phyloP scores from a whole-genome alignment of 2,797 vertebrate species.

The Salarias fasciatus region DNA sequence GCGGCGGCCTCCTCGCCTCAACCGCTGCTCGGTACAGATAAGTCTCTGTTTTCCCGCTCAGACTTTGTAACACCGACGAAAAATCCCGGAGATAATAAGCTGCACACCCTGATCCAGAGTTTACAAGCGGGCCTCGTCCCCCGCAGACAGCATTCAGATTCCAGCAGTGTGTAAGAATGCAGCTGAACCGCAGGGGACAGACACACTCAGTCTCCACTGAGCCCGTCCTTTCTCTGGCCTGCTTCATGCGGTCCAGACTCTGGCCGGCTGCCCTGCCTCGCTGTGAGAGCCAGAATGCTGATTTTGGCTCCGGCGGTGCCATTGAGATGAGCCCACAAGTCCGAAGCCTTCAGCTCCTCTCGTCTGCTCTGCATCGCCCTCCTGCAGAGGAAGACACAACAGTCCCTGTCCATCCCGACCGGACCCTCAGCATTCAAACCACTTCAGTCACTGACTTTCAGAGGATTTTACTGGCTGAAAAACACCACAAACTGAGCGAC shows the following conservation, averaged over 20 bases:
- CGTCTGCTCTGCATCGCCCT: slow-evolving; percentile 7
- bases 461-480: too few relatives aligned
- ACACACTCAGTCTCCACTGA: slow-evolving; percentile 11
- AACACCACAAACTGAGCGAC: too few relatives aligned
- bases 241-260: slow-evolving; percentile 27
- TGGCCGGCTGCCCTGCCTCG: slow-evolving; percentile 22
- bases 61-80: neutral
- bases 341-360: slow-evolving; percentile 10
- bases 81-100: slow-evolving; percentile 1
- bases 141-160: slow-evolving; percentile 24
- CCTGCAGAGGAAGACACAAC: slow-evolving; percentile 31
- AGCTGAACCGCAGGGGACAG: slow-evolving; percentile 24
- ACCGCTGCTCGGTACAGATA: slow-evolving; percentile 44
- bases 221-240: neutral
- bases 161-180: slow-evolving; percentile 31
- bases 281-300: slow-evolving; percentile 38
- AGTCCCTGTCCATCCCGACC: slow-evolving; percentile 20
- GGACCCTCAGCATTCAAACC: slow-evolving; percentile 14
- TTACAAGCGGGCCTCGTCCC: neutral
- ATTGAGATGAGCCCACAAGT: slow-evolving; percentile 24
- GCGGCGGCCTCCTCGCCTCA: slow-evolving; percentile 13
- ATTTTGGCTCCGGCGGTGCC: slow-evolving; percentile 36
- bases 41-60: slow-evolving; percentile 29
- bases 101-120: neutral
- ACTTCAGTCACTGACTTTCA: slow-evolving; percentile 2